These are phyloP conservation scores for Heterodera schachtii DNA, from an alignment of 1,140 invertebrate genomes.

Conservation along the genomic window DNA sequence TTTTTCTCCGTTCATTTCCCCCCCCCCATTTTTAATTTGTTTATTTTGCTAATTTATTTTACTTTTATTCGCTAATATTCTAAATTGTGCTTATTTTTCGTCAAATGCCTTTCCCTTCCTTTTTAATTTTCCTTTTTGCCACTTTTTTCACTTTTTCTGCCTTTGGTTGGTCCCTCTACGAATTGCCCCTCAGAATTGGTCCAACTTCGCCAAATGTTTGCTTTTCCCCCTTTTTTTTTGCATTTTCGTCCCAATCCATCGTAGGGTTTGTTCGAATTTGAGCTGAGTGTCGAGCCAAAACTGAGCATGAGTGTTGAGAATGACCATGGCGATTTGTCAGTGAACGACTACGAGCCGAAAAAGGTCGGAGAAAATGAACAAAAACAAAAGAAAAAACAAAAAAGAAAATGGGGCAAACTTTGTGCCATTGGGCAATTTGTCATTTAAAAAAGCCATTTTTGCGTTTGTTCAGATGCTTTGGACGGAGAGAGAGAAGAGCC, in stretches of 20 bases:
- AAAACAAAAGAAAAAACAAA: too few relatives aligned
- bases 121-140: background rate
- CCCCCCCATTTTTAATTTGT: too few relatives aligned
- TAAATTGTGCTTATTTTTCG: too few relatives aligned
- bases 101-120: background rate
- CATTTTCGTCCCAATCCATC: too few relatives aligned
- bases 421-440: too few relatives aligned
- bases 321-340: constrained; percentile 1
- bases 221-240: background rate
- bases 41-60: too few relatives aligned
- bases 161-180: background rate
- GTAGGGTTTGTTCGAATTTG: constrained; percentile 1
- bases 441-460: too few relatives aligned
- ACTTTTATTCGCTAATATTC: too few relatives aligned
- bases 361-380: background rate
- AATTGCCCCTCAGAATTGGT: background rate
- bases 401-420: too few relatives aligned
- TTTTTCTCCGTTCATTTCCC: too few relatives aligned
- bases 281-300: background rate
- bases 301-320: background rate
- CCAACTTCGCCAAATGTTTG: background rate
- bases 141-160: background rate
- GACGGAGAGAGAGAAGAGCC: constrained; percentile 9
- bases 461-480: background rate
- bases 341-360: constrained; percentile 10